A percentile compares a stretch with the other conserved stretches of the same genome.
Evolutionary conservation across 2,113 vertebrate species (phyloP).

Genomic region (Gymnorhina tibicen): DNA sequence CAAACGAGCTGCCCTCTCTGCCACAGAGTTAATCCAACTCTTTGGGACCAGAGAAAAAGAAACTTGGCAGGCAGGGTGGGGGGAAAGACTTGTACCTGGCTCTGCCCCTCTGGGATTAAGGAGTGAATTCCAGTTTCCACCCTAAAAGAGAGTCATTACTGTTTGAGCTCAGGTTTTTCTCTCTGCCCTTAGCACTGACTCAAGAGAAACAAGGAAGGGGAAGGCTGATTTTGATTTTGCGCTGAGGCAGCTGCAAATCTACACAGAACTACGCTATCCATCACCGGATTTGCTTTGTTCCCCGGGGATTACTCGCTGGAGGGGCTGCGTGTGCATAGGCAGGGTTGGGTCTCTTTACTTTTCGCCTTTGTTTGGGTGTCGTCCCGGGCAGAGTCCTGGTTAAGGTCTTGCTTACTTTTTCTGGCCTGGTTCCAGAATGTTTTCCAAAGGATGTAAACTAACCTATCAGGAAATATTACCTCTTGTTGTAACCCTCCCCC

Average conservation of each 20-base stretch:
- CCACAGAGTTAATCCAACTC: not conserved
- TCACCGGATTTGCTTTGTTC: not conserved
- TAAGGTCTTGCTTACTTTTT: conserved; percentile 7
- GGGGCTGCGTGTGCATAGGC: not conserved
- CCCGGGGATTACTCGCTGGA: not conserved
- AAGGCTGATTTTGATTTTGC: not conserved
- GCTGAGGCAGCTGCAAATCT: not conserved
- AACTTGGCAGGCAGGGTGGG: not conserved
- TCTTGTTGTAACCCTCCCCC: conserved; percentile 22
- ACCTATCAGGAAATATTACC: conserved; percentile 37
- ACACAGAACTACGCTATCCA: not conserved
- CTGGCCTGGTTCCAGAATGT: not conserved
- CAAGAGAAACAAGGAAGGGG: not conserved
- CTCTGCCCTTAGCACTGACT: not conserved
- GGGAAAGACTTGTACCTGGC: not conserved
- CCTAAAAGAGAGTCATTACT: not conserved
- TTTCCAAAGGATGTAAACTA: conserved; percentile 46
- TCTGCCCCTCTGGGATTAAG: not conserved
- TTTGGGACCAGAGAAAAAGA: not conserved
- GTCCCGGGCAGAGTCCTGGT: not conserved
- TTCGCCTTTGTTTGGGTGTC: not conserved
- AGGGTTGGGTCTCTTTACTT: not conserved
- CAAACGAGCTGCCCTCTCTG: not conserved
- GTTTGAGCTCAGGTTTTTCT: not conserved
- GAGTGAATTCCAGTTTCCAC: not conserved